Evolutionary conservation across 2,797 vertebrate genomes (phyloP).

Genomic region (Myotis findleyi): DNA sequence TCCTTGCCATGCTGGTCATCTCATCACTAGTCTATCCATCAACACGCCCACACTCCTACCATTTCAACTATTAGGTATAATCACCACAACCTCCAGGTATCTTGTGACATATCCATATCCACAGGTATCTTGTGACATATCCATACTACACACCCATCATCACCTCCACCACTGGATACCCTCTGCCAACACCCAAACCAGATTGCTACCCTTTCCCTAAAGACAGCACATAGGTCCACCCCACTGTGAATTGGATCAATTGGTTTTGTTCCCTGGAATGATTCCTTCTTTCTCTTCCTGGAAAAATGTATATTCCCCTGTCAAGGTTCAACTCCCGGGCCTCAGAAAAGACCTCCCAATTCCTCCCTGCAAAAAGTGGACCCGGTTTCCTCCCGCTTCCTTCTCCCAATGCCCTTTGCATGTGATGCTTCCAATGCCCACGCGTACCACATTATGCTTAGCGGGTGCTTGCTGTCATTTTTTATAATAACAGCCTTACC

Average conservation of each 20-base stretch:
- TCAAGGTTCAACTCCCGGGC: neutral
- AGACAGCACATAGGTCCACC: neutral
- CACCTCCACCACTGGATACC: neutral
- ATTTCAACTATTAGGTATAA: neutral
- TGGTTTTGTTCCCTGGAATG: neutral
- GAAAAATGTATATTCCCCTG: neutral
- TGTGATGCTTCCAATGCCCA: neutral
- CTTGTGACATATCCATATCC: too few species aligned
- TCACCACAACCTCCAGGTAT: neutral
- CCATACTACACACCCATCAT: neutral
- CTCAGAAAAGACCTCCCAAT: neutral
- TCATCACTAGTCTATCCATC: neutral
- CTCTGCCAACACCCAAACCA: neutral
- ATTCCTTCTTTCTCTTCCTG: neutral
- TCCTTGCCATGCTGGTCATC: neutral
- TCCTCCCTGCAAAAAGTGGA: neutral
- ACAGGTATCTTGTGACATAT: neutral
- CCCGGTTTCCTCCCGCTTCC: neutral
- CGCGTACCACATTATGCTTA: neutral
- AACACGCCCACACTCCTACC: neutral
- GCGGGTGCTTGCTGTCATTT: neutral
- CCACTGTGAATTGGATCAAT: neutral
- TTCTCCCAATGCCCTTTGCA: neutral
- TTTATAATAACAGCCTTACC: neutral
- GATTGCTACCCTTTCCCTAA: neutral